A percentile compares a stretch with the other conserved stretches of the same genome.
Conservation (phyloP, 2,113 vertebrate genomes). For the Clupea harengus region DNA sequence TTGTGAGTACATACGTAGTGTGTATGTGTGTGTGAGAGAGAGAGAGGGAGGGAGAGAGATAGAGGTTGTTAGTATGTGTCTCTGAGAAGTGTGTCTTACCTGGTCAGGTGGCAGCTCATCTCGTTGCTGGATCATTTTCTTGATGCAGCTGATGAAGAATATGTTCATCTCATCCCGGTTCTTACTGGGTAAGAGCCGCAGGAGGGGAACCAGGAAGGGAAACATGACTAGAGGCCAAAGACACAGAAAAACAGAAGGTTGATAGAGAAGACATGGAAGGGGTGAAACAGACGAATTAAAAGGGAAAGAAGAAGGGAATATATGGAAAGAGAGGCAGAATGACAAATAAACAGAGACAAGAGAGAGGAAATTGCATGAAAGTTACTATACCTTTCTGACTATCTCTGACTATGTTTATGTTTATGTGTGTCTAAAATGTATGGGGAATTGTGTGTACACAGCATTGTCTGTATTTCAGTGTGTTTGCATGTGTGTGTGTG, state of each 20-base stretch:
- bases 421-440: too few species aligned
- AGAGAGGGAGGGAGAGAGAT: not conserved
- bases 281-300: not conserved
- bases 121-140: conserved; percentile 80
- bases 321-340: too few species aligned
- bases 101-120: conserved; percentile 80
- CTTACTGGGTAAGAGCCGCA: conserved; percentile 78
- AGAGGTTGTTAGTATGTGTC: too few species aligned
- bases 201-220: conserved; percentile 81
- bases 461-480: not conserved
- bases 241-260: conserved; percentile 10
- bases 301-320: too few species aligned
- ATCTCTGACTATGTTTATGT: too few species aligned
- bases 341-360: not conserved
- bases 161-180: conserved; percentile 75
- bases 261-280: conserved; percentile 43
- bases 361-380: not conserved
- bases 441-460: not conserved
- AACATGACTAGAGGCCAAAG: conserved; percentile 76
- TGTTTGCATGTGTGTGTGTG: not conserved
- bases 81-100: conserved; percentile 61
- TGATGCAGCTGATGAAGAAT: conserved; percentile 83
- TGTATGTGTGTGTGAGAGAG: not conserved
- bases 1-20: not conserved
- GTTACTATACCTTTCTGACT: not conserved